A percentile compares a stretch with the other conserved stretches of the same genome.
phyloP scores from a whole-genome alignment of 2,113 vertebrate genomes.

The Phyllostomus discolor region DNA sequence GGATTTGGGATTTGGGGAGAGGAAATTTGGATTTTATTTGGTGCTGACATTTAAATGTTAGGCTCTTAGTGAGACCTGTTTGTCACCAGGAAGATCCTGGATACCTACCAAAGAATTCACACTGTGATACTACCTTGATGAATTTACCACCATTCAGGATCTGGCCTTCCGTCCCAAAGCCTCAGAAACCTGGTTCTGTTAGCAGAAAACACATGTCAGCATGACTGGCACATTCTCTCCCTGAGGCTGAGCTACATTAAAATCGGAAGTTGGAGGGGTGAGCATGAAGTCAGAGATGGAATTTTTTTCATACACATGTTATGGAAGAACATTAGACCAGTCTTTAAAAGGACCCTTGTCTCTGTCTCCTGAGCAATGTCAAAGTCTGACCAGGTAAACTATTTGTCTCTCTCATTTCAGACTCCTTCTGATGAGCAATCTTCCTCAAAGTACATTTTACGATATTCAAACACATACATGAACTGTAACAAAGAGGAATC shows the following conservation, averaged over 20 bases:
- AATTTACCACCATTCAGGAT: neutral
- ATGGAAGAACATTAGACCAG: neutral
- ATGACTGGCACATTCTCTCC: neutral
- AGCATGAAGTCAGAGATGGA: neutral
- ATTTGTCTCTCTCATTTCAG: neutral
- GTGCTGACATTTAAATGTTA: neutral
- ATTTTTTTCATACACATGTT: neutral
- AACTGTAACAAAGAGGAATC: neutral
- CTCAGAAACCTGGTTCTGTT: neutral
- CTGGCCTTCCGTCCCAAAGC: neutral
- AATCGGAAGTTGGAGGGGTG: neutral
- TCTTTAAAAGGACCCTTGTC: neutral
- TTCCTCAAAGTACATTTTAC: neutral
- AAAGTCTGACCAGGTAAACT: neutral
- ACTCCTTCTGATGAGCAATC: neutral
- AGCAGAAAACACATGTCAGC: neutral
- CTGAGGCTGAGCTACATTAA: neutral
- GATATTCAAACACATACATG: neutral
- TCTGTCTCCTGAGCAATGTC: neutral
- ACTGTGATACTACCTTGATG: neutral
- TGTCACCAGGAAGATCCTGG: neutral
- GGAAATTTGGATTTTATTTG: neutral
- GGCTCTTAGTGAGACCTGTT: neutral
- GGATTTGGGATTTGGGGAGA: neutral
- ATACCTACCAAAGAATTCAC: neutral